Evolutionary conservation across 2,797 vertebrate genomes (phyloP).

Genomic region (Sebastes steindachneri): DNA sequence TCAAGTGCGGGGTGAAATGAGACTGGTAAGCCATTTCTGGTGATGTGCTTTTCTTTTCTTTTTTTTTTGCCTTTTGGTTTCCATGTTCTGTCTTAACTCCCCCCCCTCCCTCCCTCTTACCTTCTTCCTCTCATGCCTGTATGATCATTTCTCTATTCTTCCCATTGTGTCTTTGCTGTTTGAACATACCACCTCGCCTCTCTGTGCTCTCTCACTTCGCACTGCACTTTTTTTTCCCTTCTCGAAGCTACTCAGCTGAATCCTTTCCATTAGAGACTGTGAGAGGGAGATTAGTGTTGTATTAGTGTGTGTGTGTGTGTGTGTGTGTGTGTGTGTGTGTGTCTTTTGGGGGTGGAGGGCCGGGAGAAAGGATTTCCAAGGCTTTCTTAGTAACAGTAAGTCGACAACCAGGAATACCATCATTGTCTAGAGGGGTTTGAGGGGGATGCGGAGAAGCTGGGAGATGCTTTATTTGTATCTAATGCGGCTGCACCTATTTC

Average conservation of each 20-base stretch:
- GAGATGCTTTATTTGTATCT: slow-evolving; percentile 35
- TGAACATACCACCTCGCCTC: slow-evolving; percentile 35
- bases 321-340: slow-evolving; percentile 23
- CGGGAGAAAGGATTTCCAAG: slow-evolving; percentile 69
- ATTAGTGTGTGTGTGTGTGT: slow-evolving; percentile 39
- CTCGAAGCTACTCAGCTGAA: slow-evolving; percentile 74
- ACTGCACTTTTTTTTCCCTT: slow-evolving; percentile 7
- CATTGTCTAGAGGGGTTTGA: slow-evolving; percentile 62
- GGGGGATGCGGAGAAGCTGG: slow-evolving; percentile 26
- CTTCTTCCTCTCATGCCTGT: slow-evolving; percentile 23
- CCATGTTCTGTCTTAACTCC: slow-evolving; percentile 24
- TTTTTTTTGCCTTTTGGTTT: slow-evolving; percentile 14
- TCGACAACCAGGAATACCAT: slow-evolving; percentile 72
- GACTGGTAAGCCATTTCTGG: slow-evolving; percentile 59
- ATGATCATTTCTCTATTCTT: slow-evolving; percentile 44
- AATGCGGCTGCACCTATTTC: slow-evolving; percentile 16
- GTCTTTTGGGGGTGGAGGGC: slow-evolving; percentile 58
- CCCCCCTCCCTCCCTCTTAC: slow-evolving; percentile 4
- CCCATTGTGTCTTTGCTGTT: slow-evolving; percentile 39
- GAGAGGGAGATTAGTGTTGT: slow-evolving; percentile 80
- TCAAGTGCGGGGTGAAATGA: slow-evolving; percentile 53
- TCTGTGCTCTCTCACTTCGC: slow-evolving; percentile 44
- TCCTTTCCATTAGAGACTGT: slow-evolving; percentile 79
- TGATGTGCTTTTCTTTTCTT: slow-evolving; percentile 13
- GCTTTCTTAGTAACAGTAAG: slow-evolving; percentile 66